A percentile compares a stretch with the other conserved stretches of the same genome.
Conservation (phyloP, 2,888 invertebrate genomes). For the Drosophila colorata region DNA sequence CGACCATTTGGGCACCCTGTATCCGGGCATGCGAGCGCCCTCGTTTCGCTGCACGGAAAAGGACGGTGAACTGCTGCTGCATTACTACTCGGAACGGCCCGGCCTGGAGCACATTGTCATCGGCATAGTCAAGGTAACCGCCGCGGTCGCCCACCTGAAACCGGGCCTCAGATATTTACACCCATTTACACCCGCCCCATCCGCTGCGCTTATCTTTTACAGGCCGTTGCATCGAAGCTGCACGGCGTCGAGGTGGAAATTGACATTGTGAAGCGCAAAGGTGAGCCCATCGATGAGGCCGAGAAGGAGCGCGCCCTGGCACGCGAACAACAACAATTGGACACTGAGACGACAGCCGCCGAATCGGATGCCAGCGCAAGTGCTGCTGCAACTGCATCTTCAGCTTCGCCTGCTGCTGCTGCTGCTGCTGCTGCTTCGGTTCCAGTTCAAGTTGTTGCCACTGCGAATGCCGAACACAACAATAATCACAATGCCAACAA, state of each 20-base stretch:
- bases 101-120: constrained; percentile 98
- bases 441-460: not conserved
- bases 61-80: constrained; percentile 95
- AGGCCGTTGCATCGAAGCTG: constrained; percentile 97
- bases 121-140: constrained; percentile 95
- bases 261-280: constrained; percentile 94
- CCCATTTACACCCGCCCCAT: not conserved
- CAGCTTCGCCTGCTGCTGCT: not conserved
- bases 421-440: not conserved
- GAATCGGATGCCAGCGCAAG: constrained; percentile 26
- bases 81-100: constrained; percentile 98
- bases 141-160: constrained; percentile 1
- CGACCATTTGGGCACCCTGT: constrained; percentile 96
- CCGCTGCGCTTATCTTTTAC: constrained; percentile 61
- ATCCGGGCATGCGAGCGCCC: constrained; percentile 97
- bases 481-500: constrained; percentile 76
- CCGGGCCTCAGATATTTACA: constrained; percentile 2
- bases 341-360: constrained; percentile 45
- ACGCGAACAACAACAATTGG: constrained; percentile 65
- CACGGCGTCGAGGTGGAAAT: constrained; percentile 97
- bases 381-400: not conserved
- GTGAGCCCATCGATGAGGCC: constrained; percentile 87
- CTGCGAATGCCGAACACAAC: constrained; percentile 62
- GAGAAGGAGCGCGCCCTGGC: constrained; percentile 77
- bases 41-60: constrained; percentile 98